Conservation (phyloP, 2,797 vertebrate species). For the Cynodonichthys magdalenae region DNA sequence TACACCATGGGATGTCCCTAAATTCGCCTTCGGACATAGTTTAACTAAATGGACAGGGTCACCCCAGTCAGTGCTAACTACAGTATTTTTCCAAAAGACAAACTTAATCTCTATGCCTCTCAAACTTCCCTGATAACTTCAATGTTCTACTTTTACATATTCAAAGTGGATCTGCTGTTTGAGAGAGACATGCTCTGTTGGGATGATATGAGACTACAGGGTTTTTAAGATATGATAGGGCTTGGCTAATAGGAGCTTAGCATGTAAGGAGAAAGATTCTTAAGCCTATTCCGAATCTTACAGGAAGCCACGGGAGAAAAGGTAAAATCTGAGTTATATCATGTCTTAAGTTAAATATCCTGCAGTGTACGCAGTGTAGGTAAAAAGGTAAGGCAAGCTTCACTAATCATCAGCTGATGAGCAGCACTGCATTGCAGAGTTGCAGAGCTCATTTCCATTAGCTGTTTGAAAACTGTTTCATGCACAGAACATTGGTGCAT, state of each 20-base stretch:
- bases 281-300: background rate
- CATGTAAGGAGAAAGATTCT: background rate
- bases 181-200: background rate
- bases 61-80: background rate
- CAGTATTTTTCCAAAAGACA: background rate
- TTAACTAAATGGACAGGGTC: background rate
- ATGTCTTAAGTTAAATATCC: background rate
- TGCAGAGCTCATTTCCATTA: conserved; percentile 28
- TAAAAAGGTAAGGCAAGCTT: conserved; percentile 20
- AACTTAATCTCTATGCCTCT: background rate
- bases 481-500: background rate
- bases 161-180: background rate
- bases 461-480: conserved; percentile 23
- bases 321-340: background rate
- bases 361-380: background rate
- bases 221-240: background rate
- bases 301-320: background rate
- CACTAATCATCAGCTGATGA: conserved; percentile 29
- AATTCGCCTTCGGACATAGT: background rate
- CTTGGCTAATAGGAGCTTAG: background rate
- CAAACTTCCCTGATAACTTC: background rate
- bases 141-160: background rate
- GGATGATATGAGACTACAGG: background rate
- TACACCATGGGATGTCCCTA: background rate
- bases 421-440: conserved; percentile 32